A percentile compares a stretch with the other conserved stretches of the same genome.
Evolutionary conservation across 2,113 vertebrate genomes (phyloP).

Genomic region (Carlito syrichta): DNA sequence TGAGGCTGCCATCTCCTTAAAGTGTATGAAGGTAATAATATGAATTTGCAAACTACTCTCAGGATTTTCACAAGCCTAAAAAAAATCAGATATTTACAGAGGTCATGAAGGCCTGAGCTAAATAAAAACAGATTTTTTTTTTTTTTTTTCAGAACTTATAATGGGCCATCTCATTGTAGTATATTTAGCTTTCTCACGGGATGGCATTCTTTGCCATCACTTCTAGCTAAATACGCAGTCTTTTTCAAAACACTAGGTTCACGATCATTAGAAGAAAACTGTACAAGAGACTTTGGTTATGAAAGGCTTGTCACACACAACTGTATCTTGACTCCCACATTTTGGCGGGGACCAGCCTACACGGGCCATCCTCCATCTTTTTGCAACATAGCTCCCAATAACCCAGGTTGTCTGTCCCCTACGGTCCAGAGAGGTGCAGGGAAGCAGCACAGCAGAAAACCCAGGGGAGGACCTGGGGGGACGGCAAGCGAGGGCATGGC

Average conservation of each 20-base stretch:
- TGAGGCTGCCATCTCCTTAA: background rate
- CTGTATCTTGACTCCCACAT: background rate
- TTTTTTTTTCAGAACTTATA: background rate
- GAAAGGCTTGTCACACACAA: background rate
- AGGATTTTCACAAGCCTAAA: background rate
- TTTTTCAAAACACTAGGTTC: background rate
- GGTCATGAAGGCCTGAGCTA: background rate
- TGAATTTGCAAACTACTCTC: background rate
- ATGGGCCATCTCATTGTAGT: background rate
- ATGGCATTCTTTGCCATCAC: background rate
- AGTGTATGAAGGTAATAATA: background rate
- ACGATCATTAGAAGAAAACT: background rate
- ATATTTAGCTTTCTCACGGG: background rate
- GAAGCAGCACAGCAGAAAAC: background rate
- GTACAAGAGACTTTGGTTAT: background rate
- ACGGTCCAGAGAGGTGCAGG: background rate
- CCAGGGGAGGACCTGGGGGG: fast-evolving
- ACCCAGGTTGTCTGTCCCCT: background rate
- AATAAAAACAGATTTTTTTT: background rate
- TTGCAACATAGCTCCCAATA: background rate
- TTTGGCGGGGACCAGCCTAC: background rate
- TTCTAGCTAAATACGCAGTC: background rate
- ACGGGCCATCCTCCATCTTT: background rate
- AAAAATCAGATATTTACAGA: background rate
- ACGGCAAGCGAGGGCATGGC: fast-evolving